These are phyloP conservation scores for Mesodorylaimus sp. DNA, from an alignment of 2,888 invertebrate species.

Conservation along the genomic window DNA sequence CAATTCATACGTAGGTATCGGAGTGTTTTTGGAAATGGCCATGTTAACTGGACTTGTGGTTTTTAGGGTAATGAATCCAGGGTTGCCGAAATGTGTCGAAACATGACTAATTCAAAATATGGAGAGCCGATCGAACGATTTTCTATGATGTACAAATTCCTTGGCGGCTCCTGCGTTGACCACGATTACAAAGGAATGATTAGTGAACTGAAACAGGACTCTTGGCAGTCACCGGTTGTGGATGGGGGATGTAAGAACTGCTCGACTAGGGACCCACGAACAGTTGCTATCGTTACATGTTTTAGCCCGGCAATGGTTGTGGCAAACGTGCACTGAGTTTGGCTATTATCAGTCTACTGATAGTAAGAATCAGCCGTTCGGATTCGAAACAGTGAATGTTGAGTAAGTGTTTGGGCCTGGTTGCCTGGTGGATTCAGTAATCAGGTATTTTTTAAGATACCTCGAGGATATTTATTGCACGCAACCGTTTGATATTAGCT, in stretches of 20 bases:
- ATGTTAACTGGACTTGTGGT: too few relatives aligned
- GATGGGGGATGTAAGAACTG: neutral
- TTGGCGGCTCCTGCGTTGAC: neutral
- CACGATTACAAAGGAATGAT: neutral
- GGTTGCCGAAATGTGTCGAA: neutral
- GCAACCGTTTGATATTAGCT: neutral
- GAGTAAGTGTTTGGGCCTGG: slow-evolving; percentile 41
- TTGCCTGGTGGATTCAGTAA: too few relatives aligned
- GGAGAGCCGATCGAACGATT: neutral
- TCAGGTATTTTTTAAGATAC: too few relatives aligned
- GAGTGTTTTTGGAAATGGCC: too few relatives aligned
- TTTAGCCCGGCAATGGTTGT: slow-evolving; percentile 66
- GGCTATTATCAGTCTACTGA: slow-evolving; percentile 81
- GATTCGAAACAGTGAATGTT: slow-evolving; percentile 51
- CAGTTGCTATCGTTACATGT: neutral
- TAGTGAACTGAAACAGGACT: neutral
- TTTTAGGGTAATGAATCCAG: neutral
- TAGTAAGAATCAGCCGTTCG: slow-evolving; percentile 47
- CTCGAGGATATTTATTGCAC: neutral
- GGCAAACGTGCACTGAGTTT: slow-evolving; percentile 87
- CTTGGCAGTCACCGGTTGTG: neutral
- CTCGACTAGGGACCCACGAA: too few relatives aligned
- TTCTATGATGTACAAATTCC: neutral
- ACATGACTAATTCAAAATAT: neutral
- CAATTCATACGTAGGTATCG: too few relatives aligned